These are phyloP conservation scores for Crepidodera aurea DNA, from an alignment of 2,888 invertebrate species.

Conservation along the genomic window DNA sequence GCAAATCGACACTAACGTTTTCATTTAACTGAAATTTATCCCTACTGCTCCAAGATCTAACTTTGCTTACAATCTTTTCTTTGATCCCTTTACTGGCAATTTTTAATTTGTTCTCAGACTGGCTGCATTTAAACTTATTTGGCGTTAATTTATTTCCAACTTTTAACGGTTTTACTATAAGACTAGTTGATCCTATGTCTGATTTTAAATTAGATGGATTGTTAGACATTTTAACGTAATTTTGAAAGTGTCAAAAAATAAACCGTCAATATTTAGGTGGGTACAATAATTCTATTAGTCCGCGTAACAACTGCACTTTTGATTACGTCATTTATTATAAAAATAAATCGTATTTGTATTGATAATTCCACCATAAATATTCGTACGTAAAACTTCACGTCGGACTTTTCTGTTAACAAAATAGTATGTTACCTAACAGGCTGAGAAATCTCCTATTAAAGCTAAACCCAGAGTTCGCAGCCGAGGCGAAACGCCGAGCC, in stretches of 20 bases:
- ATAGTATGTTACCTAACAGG: no score
- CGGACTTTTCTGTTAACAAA: no score
- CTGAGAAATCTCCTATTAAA: no score
- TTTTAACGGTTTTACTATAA: slow-evolving; percentile 39
- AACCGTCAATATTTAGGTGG: slow-evolving; percentile 10
- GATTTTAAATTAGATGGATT: slow-evolving; percentile 39
- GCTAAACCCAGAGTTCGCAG: no score
- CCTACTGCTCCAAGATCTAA: slow-evolving; percentile 46
- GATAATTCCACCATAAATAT: no score
- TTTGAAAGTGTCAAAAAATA: slow-evolving; percentile 20
- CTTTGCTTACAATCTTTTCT: slow-evolving; percentile 45
- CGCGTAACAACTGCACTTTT: no score
- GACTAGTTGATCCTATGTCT: slow-evolving; percentile 31
- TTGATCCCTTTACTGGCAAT: slow-evolving; percentile 39
- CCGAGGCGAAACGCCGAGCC: no score
- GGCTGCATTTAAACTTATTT: slow-evolving; percentile 43
- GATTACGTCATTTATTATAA: no score
- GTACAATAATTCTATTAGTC: no score
- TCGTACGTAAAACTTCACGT: no score
- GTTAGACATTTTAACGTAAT: slow-evolving; percentile 45
- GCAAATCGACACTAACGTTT: slow-evolving; percentile 39
- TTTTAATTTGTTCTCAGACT: slow-evolving; percentile 47
- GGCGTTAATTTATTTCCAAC: slow-evolving; percentile 39
- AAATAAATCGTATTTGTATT: no score
- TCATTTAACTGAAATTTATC: slow-evolving; percentile 37